Evolutionary conservation across 2,113 vertebrate genomes (phyloP).

Genomic region (cattle (Bos taurus)): DNA sequence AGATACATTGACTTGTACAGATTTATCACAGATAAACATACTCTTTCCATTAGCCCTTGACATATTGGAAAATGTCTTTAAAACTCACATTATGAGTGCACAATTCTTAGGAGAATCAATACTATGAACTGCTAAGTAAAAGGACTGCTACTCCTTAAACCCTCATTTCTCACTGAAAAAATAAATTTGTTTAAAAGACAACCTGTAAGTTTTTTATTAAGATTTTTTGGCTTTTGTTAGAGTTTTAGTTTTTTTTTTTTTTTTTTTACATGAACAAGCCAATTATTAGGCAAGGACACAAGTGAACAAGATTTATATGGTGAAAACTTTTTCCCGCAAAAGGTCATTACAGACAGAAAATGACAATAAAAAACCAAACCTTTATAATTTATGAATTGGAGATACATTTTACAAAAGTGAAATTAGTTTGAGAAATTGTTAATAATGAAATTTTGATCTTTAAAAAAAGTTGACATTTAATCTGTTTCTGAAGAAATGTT

Average conservation of each 20-base stretch:
- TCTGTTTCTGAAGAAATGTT: not conserved
- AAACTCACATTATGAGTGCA: not conserved
- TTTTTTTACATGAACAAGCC: not conserved
- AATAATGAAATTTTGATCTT: not conserved
- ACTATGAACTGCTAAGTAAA: not conserved
- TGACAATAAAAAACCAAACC: not conserved
- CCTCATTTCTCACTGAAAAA: not conserved
- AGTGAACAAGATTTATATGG: not conserved
- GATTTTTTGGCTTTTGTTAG: not conserved
- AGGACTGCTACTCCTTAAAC: not conserved
- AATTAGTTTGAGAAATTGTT: not conserved
- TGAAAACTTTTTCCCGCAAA: not conserved
- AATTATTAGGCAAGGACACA: not conserved
- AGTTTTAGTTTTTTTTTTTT: not conserved
- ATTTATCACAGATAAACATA: not conserved
- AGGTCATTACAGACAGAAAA: not conserved
- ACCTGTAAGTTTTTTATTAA: not conserved
- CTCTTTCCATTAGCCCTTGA: not conserved
- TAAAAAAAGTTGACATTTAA: not conserved
- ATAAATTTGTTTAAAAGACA: not conserved
- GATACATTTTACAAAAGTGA: not conserved
- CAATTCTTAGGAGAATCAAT: not conserved
- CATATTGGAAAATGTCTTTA: not conserved
- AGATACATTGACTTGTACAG: not conserved
- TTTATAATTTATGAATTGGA: not conserved